Percentiles rank a stretch among this genome's conserved stretches.
phyloP scores from a whole-genome alignment of 1,140 invertebrate species.

The Branchinecta lynchi region DNA sequence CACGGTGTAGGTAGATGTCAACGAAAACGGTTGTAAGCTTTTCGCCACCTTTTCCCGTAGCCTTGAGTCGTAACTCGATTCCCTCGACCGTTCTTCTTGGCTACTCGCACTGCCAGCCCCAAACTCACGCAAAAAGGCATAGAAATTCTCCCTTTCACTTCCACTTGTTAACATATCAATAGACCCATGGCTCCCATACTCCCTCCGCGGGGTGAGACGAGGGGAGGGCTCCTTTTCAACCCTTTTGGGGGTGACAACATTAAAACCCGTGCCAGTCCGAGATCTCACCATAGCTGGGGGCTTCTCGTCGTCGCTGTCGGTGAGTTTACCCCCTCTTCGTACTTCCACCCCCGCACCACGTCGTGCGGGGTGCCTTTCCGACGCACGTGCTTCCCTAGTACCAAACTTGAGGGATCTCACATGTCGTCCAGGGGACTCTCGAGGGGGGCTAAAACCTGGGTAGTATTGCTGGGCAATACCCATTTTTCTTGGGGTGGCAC shows the following conservation, averaged over 20 bases:
- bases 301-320: not conserved
- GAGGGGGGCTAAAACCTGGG: not conserved
- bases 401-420: not conserved
- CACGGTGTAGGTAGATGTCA: constrained; percentile 19
- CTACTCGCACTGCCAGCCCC: constrained; percentile 37
- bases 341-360: not conserved
- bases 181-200: constrained; percentile 47
- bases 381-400: not conserved
- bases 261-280: not conserved
- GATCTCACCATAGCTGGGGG: not conserved
- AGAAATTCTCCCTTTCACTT: constrained; percentile 46
- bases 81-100: constrained; percentile 28
- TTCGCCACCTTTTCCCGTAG: constrained; percentile 25
- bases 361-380: not conserved
- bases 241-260: not conserved
- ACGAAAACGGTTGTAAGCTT: constrained; percentile 24
- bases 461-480: not conserved
- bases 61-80: constrained; percentile 30
- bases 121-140: constrained; percentile 56
- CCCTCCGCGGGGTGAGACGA: constrained; percentile 28
- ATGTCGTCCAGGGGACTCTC: not conserved
- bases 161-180: constrained; percentile 38
- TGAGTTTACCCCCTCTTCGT: not conserved
- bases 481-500: not conserved
- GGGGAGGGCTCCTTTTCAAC: not conserved